Base-by-base conservation (phyloP, 2,888 invertebrate species). In the Rhagonycha fulva region DNA sequence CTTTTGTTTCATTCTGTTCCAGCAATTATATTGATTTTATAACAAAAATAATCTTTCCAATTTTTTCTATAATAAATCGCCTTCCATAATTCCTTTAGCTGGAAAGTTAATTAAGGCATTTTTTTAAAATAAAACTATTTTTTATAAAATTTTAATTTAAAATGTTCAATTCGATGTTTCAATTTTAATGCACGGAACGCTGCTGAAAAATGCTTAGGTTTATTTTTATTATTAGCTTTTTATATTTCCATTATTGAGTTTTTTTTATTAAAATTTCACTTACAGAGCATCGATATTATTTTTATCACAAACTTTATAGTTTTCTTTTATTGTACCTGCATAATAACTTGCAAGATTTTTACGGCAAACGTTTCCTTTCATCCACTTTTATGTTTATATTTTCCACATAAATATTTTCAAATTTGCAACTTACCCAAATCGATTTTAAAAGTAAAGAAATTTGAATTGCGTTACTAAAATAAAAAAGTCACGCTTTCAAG, bases 21-120 rank as follows among this genome's bases (percentile, higher is more conserved):
- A 62, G 74, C 74, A 74, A 74, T 74, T 74, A 62, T 70, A 74
- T 74, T 32, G 74, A 74, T 74, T 74, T 69, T 32, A 30, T 32
- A 66, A 66, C 63, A 66, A 66, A 66, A 47, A 47, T 47, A 47
- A n/a, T 66, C 63, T 66, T 66, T 66, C n/a, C n/a, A 47, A 47
- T 47, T 47, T 47, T 47, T 47, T 47, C n/a, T 47, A 47, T 47
- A 47, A 47, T 47, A 47, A 47, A 47, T 47, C 47, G 47, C n/a
- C 7, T 47, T 47, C 5, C 47, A n/a, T 47, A n/a, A n/a, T 47
- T 47, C 47, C n/a, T 47, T 47, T 47, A 7, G 47, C n/a, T n/a
- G n/a, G n/a, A 47, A 47, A 47, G n/a, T 47, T 47, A 47, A 47
- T 47, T 47, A 47, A 7, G 7, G n/a, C 47, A n/a, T 7, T 47